Percentiles rank a stretch among this genome's conserved stretches.
Evolutionary conservation across 2,888 invertebrate species (phyloP).

Genomic region (Mythimna loreyi): DNA sequence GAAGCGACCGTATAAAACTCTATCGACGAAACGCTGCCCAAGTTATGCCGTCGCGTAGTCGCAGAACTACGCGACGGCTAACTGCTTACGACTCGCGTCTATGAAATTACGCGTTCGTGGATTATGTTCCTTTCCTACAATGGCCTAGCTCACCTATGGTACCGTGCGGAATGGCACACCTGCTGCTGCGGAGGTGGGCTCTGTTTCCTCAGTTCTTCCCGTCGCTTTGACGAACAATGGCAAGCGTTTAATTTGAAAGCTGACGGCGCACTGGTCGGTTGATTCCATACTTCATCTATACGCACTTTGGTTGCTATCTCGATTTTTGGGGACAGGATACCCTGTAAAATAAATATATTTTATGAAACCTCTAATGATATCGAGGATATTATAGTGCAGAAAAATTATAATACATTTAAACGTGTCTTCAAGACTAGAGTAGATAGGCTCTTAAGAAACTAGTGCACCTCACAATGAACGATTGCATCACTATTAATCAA

Average conservation of each 20-base stretch:
- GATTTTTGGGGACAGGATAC: constrained; percentile 93
- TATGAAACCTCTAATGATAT: neutral
- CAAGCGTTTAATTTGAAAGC: constrained; percentile 66
- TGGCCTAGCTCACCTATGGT: constrained; percentile 80
- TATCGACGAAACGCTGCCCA: too few species aligned
- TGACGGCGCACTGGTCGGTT: constrained; percentile 45
- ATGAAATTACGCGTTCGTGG: too few species aligned
- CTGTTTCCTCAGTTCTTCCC: constrained; percentile 70
- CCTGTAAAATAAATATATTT: constrained; percentile 81
- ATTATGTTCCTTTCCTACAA: neutral
- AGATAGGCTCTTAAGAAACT: too few species aligned
- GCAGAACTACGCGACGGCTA: too few species aligned
- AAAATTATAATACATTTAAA: neutral
- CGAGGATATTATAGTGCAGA: neutral
- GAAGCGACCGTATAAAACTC: too few species aligned
- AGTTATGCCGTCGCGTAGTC: too few species aligned
- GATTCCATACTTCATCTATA: constrained; percentile 91
- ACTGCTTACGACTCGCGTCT: too few species aligned
- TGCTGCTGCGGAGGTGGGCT: constrained; percentile 64
- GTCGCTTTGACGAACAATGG: constrained; percentile 58
- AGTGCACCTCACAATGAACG: too few species aligned
- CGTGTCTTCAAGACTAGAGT: too few species aligned
- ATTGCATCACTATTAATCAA: too few species aligned
- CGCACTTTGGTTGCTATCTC: constrained; percentile 93
- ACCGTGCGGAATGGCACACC: constrained; percentile 88